phyloP scores from a whole-genome alignment of 1,140 invertebrate species.

The Drosophila varians region DNA sequence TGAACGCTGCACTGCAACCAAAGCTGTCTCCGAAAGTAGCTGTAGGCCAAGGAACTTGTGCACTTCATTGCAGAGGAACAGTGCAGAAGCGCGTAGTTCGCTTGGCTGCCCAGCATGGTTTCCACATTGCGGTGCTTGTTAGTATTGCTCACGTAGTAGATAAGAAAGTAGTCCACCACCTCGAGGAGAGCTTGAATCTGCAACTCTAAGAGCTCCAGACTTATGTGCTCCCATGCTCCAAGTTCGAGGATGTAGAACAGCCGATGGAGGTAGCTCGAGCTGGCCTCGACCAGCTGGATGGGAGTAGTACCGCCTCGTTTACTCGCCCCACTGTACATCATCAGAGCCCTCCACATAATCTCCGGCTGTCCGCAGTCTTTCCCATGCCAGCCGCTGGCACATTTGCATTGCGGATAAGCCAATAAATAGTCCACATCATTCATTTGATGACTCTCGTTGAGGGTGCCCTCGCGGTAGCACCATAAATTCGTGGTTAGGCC shows the following conservation, averaged over 20 bases:
- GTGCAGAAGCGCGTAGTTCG: constrained; percentile 53
- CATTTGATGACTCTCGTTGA: constrained; percentile 78
- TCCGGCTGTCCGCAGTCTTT: constrained; percentile 88
- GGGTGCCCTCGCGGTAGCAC: constrained; percentile 85
- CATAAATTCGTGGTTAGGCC: constrained; percentile 85
- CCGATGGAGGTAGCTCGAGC: constrained; percentile 84
- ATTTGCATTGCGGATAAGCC: constrained; percentile 84
- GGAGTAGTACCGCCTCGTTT: constrained; percentile 31
- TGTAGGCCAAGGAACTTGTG: constrained; percentile 40
- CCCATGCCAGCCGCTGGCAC: constrained; percentile 87
- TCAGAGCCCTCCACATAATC: constrained; percentile 87
- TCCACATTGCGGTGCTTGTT: constrained; percentile 43
- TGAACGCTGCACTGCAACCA: constrained; percentile 50
- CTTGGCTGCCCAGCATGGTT: constrained; percentile 20
- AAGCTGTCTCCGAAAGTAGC: constrained; percentile 51
- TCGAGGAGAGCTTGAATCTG: constrained; percentile 86
- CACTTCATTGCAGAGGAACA: constrained; percentile 47
- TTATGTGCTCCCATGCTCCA: constrained; percentile 82
- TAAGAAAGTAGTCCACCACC: constrained; percentile 87
- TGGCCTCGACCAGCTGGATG: constrained; percentile 59
- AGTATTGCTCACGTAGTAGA: constrained; percentile 72
- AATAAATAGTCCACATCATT: constrained; percentile 51
- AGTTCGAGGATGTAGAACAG: constrained; percentile 86
- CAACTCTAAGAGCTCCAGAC: constrained; percentile 86
- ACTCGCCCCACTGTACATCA: constrained; percentile 82